Percentiles rank a stretch among this genome's conserved stretches.
These are phyloP conservation scores for Ptiloglossa arizonensis DNA, from an alignment of 1,140 invertebrate genomes.

Conservation along the genomic window DNA sequence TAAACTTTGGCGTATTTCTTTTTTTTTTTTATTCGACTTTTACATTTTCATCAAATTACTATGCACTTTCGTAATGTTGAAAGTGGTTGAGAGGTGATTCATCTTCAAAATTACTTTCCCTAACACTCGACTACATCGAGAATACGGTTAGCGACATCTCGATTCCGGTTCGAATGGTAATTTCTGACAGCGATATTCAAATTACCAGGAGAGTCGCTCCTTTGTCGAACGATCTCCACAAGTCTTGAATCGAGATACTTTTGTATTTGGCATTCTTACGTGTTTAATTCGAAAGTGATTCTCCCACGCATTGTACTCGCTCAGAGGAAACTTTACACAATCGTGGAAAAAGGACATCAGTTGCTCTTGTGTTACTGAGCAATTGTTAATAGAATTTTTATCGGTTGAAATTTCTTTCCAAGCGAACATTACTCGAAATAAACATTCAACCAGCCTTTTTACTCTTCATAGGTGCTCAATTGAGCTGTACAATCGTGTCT, in stretches of 20 bases:
- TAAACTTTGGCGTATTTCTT: too few species aligned
- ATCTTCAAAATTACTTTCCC: too few species aligned
- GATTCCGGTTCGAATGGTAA: not conserved
- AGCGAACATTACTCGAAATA: too few species aligned
- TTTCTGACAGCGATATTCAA: slow-evolving; percentile 25
- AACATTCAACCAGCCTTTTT: too few species aligned
- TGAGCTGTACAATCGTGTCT: too few species aligned
- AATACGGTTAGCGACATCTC: too few species aligned
- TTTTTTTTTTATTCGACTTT: too few species aligned
- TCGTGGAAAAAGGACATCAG: not conserved
- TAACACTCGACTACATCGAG: too few species aligned
- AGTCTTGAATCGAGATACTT: slow-evolving; percentile 12
- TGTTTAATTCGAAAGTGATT: slow-evolving; percentile 14
- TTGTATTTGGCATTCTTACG: not conserved
- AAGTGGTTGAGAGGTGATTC: too few species aligned
- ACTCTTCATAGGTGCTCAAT: too few species aligned
- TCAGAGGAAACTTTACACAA: not conserved
- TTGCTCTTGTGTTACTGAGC: not conserved
- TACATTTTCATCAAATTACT: too few species aligned
- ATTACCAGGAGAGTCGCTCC: not conserved
- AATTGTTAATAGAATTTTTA: not conserved
- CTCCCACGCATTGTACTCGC: slow-evolving; percentile 7
- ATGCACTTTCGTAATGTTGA: too few species aligned
- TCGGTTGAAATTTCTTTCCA: not conserved
- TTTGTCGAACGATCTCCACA: not conserved